These are phyloP conservation scores for Sternarchorhynchus goeldii DNA, from an alignment of 2,797 vertebrate genomes.

Conservation along the genomic window DNA sequence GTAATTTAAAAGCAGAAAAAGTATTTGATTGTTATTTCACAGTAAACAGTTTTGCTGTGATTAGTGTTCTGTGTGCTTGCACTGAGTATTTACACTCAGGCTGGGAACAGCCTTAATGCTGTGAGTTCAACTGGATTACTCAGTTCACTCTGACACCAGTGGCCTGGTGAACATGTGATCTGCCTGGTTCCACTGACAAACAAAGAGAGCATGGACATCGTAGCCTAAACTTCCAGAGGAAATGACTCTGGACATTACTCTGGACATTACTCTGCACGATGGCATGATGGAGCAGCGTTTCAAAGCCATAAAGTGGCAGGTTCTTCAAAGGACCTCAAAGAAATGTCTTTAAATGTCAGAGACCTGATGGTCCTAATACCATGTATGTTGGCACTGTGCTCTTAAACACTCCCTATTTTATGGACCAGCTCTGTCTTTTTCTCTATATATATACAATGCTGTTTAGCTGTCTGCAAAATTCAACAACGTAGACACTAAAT, in stretches of 20 bases:
- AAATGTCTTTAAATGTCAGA: background rate
- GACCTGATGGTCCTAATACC: background rate
- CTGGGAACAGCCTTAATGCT: no score
- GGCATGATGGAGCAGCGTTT: background rate
- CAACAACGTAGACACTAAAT: background rate
- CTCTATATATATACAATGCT: background rate
- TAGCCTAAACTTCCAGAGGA: no score
- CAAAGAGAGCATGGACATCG: no score
- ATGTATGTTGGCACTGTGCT: background rate
- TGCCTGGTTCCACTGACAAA: no score
- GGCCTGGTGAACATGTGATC: no score
- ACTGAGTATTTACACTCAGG: no score
- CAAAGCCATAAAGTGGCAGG: background rate
- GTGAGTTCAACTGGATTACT: no score
- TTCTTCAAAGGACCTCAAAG: background rate
- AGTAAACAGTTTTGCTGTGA: no score
- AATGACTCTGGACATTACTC: background rate
- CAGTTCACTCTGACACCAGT: no score
- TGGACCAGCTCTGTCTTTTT: background rate
- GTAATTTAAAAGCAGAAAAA: no score
- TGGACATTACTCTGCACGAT: background rate
- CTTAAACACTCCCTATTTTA: background rate
- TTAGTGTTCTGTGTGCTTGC: no score
- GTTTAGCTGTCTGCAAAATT: background rate
- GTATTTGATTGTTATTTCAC: no score